These are phyloP conservation scores for Listrodromus nycthemerus DNA, from an alignment of 2,888 invertebrate species.

Conservation along the genomic window DNA sequence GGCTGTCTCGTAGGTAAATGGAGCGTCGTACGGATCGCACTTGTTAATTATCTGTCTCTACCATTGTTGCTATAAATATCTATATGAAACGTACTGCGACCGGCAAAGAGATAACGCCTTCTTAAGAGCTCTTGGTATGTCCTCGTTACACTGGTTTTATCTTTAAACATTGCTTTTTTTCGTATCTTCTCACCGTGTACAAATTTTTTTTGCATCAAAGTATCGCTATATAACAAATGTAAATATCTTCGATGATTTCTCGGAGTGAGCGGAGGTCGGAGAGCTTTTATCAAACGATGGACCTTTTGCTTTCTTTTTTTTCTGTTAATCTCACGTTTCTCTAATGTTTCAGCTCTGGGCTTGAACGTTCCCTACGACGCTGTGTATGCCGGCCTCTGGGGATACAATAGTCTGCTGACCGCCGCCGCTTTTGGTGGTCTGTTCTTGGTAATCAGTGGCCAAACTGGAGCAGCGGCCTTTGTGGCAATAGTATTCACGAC, in stretches of 20 bases:
- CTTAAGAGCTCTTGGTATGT: not conserved
- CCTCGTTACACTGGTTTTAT: not conserved
- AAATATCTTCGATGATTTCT: not conserved
- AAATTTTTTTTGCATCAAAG: no score
- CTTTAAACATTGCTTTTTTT: not conserved
- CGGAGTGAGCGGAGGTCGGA: not conserved
- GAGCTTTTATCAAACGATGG: not conserved
- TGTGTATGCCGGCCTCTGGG: constrained; percentile 84
- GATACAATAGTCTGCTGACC: constrained; percentile 83
- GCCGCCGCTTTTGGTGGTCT: constrained; percentile 83
- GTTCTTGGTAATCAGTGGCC: constrained; percentile 81
- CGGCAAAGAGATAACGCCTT: not conserved
- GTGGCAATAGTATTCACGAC: constrained; percentile 81
- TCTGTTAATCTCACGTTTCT: not conserved
- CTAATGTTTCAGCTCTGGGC: constrained; percentile 73
- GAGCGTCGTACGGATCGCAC: not conserved
- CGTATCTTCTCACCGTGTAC: not conserved
- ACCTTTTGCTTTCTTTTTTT: not conserved
- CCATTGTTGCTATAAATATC: not conserved
- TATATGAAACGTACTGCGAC: not conserved
- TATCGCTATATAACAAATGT: no score
- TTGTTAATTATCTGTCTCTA: not conserved
- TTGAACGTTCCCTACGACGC: constrained; percentile 74
- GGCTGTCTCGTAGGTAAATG: constrained; percentile 82
- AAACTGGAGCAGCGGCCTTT: constrained; percentile 78